A percentile compares a stretch with the other conserved stretches of the same genome.
These are phyloP conservation scores for Corythornis leucogaster DNA, from an alignment of 2,797 vertebrate species.

Conservation along the genomic window DNA sequence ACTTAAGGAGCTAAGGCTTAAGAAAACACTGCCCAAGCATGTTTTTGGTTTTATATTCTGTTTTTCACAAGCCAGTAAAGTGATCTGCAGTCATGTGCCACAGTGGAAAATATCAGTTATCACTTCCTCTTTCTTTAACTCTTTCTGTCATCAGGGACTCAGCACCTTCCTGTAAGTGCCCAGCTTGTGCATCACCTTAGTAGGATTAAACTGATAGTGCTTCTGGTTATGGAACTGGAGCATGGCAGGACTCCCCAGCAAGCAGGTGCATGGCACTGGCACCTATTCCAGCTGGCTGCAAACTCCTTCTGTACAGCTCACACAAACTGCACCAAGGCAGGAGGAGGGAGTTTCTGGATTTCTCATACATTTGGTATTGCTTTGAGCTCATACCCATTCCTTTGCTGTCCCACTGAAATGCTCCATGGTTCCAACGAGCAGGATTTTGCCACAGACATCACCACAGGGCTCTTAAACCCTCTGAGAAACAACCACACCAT, in stretches of 20 bases:
- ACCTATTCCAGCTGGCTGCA: not conserved
- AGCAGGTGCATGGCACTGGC: not conserved
- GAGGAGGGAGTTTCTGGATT: not conserved
- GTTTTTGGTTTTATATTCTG: not conserved
- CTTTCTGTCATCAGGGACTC: not conserved
- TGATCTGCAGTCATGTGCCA: not conserved
- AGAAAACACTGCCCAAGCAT: not conserved
- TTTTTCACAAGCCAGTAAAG: not conserved
- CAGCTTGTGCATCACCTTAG: not conserved
- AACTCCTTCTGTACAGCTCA: not conserved
- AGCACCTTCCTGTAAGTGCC: not conserved
- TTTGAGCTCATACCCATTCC: not conserved
- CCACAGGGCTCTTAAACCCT: not conserved
- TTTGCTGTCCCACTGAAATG: not conserved
- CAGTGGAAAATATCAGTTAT: not conserved
- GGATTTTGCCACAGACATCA: not conserved
- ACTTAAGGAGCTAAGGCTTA: not conserved
- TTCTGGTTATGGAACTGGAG: not conserved
- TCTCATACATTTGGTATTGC: not conserved
- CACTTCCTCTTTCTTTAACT: not conserved
- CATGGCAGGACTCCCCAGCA: not conserved
- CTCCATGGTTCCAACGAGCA: not conserved
- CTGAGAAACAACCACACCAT: rapidly evolving
- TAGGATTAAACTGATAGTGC: not conserved
- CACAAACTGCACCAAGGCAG: not conserved